phyloP scores from a whole-genome alignment of 2,888 invertebrate genomes.

The Melangyna quadrimaculata region DNA sequence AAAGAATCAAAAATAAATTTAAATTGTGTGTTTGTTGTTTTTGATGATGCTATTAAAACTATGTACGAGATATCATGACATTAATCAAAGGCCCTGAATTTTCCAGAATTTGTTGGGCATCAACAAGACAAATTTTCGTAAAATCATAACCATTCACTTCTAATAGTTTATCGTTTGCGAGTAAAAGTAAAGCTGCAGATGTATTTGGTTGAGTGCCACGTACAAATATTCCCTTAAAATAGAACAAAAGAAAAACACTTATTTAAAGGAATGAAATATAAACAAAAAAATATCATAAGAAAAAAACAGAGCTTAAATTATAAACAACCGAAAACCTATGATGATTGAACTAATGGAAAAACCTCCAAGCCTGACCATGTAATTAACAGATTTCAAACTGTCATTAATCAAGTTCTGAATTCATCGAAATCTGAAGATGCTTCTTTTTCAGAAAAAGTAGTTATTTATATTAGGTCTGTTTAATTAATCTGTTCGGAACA shows the following conservation, averaged over 20 bases:
- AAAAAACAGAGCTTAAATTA: not conserved
- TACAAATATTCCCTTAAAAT: constrained; percentile 77
- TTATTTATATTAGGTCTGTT: no score
- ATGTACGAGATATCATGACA: constrained; percentile 80
- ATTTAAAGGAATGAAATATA: not conserved
- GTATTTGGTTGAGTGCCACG: constrained; percentile 76
- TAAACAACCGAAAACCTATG: not conserved
- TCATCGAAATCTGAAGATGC: no score
- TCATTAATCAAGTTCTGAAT: no score
- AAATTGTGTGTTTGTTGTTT: not conserved
- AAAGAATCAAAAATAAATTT: not conserved
- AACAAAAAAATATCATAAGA: not conserved
- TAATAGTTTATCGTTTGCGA: constrained; percentile 77
- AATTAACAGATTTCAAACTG: no score
- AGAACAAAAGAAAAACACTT: not conserved
- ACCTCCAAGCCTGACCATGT: no score
- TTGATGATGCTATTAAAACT: constrained; percentile 51
- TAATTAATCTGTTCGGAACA: no score
- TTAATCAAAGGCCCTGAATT: constrained; percentile 77
- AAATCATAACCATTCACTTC: constrained; percentile 80
- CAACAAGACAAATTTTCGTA: constrained; percentile 77
- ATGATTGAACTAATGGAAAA: no score
- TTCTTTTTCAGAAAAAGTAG: no score
- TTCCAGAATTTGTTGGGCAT: constrained; percentile 77
- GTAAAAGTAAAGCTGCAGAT: constrained; percentile 76